Conservation (phyloP, 1,140 invertebrate species). For the Trialeurodes vaporariorum region DNA sequence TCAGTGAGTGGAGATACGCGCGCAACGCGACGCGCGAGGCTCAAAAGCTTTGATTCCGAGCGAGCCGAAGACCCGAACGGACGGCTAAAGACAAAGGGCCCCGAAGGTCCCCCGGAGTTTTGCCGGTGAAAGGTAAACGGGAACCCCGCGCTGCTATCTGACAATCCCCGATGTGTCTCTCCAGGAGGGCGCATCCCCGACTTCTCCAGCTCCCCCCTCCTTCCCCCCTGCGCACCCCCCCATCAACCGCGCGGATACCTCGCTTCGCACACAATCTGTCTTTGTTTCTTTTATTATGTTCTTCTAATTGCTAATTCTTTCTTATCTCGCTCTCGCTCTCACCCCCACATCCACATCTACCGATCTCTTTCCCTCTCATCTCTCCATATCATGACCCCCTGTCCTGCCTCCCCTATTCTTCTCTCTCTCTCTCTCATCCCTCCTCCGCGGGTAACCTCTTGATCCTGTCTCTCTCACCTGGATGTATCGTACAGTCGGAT, state of each 20-base stretch:
- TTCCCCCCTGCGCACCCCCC: background rate
- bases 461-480: too few species aligned
- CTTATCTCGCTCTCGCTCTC: background rate
- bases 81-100: background rate
- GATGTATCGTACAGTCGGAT: too few species aligned
- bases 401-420: background rate
- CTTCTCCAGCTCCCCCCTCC: too few species aligned
- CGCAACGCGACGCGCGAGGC: background rate
- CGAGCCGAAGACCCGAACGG: too few species aligned
- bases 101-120: background rate
- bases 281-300: slow-evolving; percentile 1
- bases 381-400: too few species aligned
- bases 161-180: background rate
- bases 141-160: background rate
- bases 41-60: background rate
- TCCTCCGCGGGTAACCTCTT: too few species aligned
- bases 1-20: too few species aligned
- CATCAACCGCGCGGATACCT: background rate
- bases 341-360: too few species aligned
- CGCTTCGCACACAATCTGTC: background rate
- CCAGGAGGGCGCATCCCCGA: background rate
- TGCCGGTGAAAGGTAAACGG: background rate
- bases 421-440: background rate
- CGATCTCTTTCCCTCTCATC: too few species aligned
- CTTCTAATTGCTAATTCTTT: slow-evolving; percentile 1